A percentile compares a stretch with the other conserved stretches of the same genome.
These are phyloP conservation scores for Benthosema pterotum DNA, from an alignment of 2,797 vertebrate genomes.

Conservation along the genomic window DNA sequence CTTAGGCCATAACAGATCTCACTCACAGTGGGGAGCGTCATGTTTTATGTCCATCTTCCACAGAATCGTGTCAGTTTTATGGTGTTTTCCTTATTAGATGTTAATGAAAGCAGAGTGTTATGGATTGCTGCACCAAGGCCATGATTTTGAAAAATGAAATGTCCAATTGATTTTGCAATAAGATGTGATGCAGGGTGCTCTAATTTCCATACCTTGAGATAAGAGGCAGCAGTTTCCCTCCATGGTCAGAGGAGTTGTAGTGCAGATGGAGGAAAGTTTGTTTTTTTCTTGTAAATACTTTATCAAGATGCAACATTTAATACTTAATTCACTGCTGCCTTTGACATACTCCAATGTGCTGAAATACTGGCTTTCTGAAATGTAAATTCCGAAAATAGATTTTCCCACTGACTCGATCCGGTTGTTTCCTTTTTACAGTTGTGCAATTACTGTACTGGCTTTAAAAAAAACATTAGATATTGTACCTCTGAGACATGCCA, in stretches of 20 bases:
- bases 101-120: conserved; percentile 61
- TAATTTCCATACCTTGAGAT: not conserved
- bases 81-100: conserved; percentile 65
- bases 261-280: not conserved
- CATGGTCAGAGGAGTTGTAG: not conserved
- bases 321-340: not conserved
- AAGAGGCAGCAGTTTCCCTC: not conserved
- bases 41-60: conserved; percentile 75
- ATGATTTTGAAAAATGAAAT: conserved; percentile 56
- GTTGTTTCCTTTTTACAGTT: not conserved
- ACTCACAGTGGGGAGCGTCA: conserved; percentile 40
- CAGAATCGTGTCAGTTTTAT: conserved; percentile 54
- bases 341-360: not conserved
- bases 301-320: not conserved
- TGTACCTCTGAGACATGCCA: not conserved
- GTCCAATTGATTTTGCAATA: conserved; percentile 43
- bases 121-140: conserved; percentile 32
- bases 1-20: too few species aligned
- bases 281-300: conserved; percentile 8
- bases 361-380: not conserved
- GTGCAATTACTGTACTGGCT: too few species aligned
- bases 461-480: too few species aligned
- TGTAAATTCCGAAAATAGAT: not conserved
- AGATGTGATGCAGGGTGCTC: conserved; percentile 39
- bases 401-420: not conserved